Conservation (phyloP, 2,888 invertebrate genomes). For the Apotomis betuletana region DNA sequence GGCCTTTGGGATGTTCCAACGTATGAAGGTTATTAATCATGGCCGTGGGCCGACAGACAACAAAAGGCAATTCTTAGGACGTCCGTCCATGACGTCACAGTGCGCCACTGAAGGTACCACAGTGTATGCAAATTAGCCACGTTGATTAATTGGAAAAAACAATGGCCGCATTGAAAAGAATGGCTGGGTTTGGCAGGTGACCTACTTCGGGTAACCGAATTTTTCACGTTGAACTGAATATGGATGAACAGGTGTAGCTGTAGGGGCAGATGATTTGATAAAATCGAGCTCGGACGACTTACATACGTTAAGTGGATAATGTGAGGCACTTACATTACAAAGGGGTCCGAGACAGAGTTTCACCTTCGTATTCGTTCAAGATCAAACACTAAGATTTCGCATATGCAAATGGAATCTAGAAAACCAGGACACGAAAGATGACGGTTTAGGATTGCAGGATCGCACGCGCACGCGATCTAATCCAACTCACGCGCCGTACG, state of each 20-base stretch:
- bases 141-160: slow-evolving; percentile 29
- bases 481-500: slow-evolving; percentile 23
- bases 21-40: slow-evolving; percentile 48
- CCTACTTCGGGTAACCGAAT: slow-evolving; percentile 16
- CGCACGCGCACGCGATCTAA: slow-evolving; percentile 27
- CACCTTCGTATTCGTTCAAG: slow-evolving; percentile 7
- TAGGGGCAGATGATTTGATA: slow-evolving; percentile 8
- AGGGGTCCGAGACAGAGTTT: slow-evolving; percentile 16
- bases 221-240: slow-evolving; percentile 14
- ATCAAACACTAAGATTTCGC: slow-evolving; percentile 2
- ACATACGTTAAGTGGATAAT: slow-evolving; percentile 16
- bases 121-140: slow-evolving; percentile 35
- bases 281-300: slow-evolving; percentile 14
- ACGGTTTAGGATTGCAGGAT: slow-evolving; percentile 19
- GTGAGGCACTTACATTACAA: slow-evolving; percentile 15
- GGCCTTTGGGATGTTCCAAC: slow-evolving; percentile 21
- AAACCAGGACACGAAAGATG: slow-evolving; percentile 24
- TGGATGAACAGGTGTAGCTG: slow-evolving; percentile 31
- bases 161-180: slow-evolving; percentile 15
- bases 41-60: slow-evolving; percentile 56
- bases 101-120: slow-evolving; percentile 56
- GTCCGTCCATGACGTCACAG: slow-evolving; percentile 60
- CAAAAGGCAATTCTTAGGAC: slow-evolving; percentile 62
- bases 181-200: slow-evolving; percentile 21
- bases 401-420: slow-evolving; percentile 22